A percentile compares a stretch with the other conserved stretches of the same genome.
phyloP scores from a whole-genome alignment of 2,797 vertebrate species.

The Myoxocephalus aenaeus region DNA sequence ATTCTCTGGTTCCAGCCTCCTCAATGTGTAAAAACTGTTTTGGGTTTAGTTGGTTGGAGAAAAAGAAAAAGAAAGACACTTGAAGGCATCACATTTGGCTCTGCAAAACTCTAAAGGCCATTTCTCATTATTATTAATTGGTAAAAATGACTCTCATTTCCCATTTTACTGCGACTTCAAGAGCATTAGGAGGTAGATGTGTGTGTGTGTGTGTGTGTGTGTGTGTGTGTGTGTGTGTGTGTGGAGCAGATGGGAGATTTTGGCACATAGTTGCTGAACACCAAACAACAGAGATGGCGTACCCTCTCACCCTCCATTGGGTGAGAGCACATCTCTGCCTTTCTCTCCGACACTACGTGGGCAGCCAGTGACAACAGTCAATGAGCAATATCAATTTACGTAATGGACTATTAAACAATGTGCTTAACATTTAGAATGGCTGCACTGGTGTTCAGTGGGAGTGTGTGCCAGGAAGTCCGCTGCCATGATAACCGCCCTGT shows the following conservation, averaged over 20 bases:
- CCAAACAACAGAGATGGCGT: slow-evolving; percentile 39
- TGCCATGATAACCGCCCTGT: slow-evolving; percentile 51
- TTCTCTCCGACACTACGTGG: slow-evolving; percentile 56
- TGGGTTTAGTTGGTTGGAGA: background rate
- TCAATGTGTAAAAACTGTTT: background rate
- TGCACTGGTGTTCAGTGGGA: slow-evolving; percentile 57
- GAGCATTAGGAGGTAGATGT: background rate
- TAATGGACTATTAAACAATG: slow-evolving; percentile 81
- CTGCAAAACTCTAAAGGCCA: background rate
- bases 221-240: no score
- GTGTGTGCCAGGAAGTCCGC: slow-evolving; percentile 61
- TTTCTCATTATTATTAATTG: background rate
- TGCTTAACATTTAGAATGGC: slow-evolving; percentile 71
- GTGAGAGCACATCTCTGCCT: slow-evolving; percentile 50
- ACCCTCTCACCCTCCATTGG: slow-evolving; percentile 36
- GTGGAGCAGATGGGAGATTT: slow-evolving; percentile 41
- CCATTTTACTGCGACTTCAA: background rate
- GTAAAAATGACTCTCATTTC: background rate
- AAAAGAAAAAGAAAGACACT: background rate
- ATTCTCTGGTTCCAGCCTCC: background rate
- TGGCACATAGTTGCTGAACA: slow-evolving; percentile 31
- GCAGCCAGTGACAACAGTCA: slow-evolving; percentile 78
- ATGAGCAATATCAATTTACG: slow-evolving; percentile 79
- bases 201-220: no score
- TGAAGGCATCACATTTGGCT: background rate